These are phyloP conservation scores for Notospermus geniculatus DNA, from an alignment of 1,140 invertebrate species.

Conservation along the genomic window DNA sequence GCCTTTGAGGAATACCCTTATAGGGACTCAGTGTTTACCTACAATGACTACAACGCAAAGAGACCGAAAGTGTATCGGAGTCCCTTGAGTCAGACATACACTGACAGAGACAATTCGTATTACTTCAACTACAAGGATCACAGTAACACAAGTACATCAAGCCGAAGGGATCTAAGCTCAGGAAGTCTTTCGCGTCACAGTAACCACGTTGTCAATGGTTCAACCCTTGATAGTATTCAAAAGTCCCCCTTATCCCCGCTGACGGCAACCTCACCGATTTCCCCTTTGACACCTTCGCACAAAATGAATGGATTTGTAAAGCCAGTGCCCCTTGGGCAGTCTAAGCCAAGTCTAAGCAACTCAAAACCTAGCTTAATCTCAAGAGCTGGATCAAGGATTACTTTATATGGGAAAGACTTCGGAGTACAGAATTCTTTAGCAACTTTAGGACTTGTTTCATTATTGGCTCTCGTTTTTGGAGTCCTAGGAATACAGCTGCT, in stretches of 20 bases:
- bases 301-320: constrained; percentile 4
- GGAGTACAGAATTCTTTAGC: constrained; percentile 5
- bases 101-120: too few relatives aligned
- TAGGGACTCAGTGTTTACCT: too few relatives aligned
- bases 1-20: too few relatives aligned
- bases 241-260: not conserved
- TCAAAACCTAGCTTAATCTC: constrained; percentile 1
- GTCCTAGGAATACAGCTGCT: constrained; percentile 1
- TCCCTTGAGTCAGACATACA: too few relatives aligned
- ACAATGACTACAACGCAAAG: too few relatives aligned
- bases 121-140: too few relatives aligned
- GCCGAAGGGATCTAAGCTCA: too few relatives aligned
- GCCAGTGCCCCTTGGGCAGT: not conserved
- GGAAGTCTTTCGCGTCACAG: too few relatives aligned
- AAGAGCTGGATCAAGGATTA: not conserved
- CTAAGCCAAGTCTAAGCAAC: not conserved
- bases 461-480: not conserved
- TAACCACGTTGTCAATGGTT: too few relatives aligned
- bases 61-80: too few relatives aligned
- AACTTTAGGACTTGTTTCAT: not conserved
- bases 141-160: too few relatives aligned
- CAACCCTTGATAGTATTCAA: not conserved
- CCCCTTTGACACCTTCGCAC: not conserved
- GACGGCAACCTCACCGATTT: not conserved
- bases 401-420: not conserved